Percentiles rank a stretch among this genome's conserved stretches.
phyloP scores from a whole-genome alignment of 2,797 vertebrate species.

The Tenualosa ilisha region DNA sequence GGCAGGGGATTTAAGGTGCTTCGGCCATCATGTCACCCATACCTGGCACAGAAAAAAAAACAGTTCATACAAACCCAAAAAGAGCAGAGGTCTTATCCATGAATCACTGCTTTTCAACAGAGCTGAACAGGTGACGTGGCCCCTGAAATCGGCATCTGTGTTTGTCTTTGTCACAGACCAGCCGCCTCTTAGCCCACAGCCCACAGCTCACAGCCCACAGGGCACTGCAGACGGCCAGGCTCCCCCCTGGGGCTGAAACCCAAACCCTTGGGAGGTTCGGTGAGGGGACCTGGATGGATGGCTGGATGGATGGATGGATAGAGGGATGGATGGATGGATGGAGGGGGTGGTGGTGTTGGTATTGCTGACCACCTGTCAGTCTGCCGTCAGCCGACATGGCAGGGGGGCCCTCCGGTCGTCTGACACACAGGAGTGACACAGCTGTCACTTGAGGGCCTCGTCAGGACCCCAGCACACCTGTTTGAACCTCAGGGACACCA shows the following conservation, averaged over 20 bases:
- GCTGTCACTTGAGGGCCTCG: constrained; percentile 12
- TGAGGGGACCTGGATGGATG: constrained; percentile 17
- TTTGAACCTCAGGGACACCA: constrained; percentile 56
- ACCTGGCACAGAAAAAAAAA: not conserved
- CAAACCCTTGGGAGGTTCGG: constrained; percentile 54
- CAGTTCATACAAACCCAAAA: not conserved
- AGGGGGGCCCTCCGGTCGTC: constrained; percentile 36
- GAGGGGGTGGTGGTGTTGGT: not conserved
- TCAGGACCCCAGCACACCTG: constrained; percentile 59
- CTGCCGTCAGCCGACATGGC: constrained; percentile 36
- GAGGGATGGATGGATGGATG: not conserved
- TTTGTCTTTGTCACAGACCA: constrained; percentile 35
- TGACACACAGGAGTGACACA: constrained; percentile 29
- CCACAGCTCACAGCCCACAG: not conserved
- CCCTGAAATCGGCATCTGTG: constrained; percentile 9
- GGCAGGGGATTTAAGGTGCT: not conserved
- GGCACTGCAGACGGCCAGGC: not conserved
- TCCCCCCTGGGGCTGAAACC: constrained; percentile 54
- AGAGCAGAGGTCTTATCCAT: constrained; percentile 4
- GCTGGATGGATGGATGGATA: not conserved
- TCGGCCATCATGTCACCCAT: not conserved
- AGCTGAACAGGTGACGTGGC: not conserved
- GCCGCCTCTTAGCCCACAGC: not conserved
- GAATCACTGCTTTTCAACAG: constrained; percentile 11
- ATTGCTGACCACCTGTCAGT: constrained; percentile 60